Base-by-base conservation (phyloP, 1,140 invertebrate species). In the Calliopsis andreniformis region DNA sequence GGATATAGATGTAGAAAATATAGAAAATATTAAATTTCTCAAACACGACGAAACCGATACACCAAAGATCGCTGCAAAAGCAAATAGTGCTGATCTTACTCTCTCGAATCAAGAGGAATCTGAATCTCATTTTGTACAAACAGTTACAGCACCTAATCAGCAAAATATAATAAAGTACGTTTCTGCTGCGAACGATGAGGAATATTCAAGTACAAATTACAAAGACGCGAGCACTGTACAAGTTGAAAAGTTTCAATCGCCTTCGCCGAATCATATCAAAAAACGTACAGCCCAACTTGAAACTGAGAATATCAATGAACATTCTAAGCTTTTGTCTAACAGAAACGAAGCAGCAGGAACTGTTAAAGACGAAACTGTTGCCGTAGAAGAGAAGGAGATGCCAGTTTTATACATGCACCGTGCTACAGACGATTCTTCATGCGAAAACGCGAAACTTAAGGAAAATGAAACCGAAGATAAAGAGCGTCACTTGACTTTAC, bases 381-480 rank as follows among this genome's bases (percentile, higher is more conserved):
- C n/a, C 28, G 5, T 23, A 30, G 6, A 35, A 5, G 30, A 47
- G 35, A 39, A 10, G 35, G 63, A 67, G 5, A 58, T 67, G 23
- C 42, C 23, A 39, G 7, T 67, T 58, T 18, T 58, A 7, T 20
- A 25, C 3, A 14, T 35, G 42, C 56, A 45, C 32, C 28, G 30
- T 2, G 8, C 10, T 0, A 43, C 18, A 8, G 14, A 66, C 32
- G 23, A 30, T 12, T 56, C 61, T 51, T 6, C 23, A 53, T 1
- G 6, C 30, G 5, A 23, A 10, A 16, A 14, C 14, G 10, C 2
- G 35, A 16, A 56, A 12, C 5, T 4, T 1, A 23, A 3, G 0
- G n/a, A 45, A 70, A 28, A 16, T 14, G 10, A 70, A 18, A 25
- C 14, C 16, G 35, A 77, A n/a, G 47, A 58, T 12, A 42, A 82